Evolutionary conservation across 2,888 invertebrate genomes (phyloP), one percentile per base, ranked within the genome.

Genomic region (Proisotoma minuta): DNA sequence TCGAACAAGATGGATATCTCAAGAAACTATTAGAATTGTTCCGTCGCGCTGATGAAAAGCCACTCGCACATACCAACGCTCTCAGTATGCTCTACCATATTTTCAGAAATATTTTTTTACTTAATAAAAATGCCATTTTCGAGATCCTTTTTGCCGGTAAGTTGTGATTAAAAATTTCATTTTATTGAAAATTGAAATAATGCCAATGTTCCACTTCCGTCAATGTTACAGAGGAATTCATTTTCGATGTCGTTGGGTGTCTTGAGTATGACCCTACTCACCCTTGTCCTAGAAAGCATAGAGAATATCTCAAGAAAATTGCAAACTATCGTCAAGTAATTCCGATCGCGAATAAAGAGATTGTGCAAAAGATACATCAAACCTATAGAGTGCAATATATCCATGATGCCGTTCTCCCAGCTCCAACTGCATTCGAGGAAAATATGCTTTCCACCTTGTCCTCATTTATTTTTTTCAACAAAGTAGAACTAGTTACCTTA

Each of bases 321-420:
- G 94, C 96, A 23, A 89, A 88, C 80, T 93, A 92, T 78, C 87
- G 89, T 75, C 91, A 92, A 80, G 92, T 91, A 60, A 91, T 99
- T 76, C 95, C 96, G 62, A 96, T 99, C 66, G 88, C 89, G 76
- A 97, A 97, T 80, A 84, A 85, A 70, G 98, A 98, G 81, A 84
- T 99, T 72, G 82, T 95, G 75, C 89, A 93, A 60, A 99, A 99
- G 84, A 99, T 99, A 75, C 99, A 99, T 81, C 98, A 99, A 81
- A 99, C 98, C 60, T 99, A 97, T 81, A 86, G 98, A 79, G 97
- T 99, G 76, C 99, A 99, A 82, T 99, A 99, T 81, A 97, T 99
- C 76, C 91, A 92, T 78, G 99, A 99, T 81, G 96, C 98, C 75
- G 98, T 99, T 75, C 82, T 99, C 77, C 99, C 99, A 59, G 98